Base-by-base conservation (phyloP, 2,797 vertebrate genomes). In the Oryzias sinensis region DNA sequence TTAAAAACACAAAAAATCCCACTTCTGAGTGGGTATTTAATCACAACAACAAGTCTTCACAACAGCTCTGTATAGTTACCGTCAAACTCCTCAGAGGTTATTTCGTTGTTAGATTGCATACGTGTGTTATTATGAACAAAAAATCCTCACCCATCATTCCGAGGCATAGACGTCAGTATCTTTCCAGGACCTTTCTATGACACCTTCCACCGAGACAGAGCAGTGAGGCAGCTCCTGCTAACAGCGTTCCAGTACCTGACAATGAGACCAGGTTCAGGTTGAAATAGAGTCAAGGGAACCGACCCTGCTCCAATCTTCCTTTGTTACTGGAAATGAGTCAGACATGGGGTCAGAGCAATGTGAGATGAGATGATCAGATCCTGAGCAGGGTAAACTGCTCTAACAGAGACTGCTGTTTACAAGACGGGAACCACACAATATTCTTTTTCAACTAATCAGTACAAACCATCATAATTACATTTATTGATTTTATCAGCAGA, bases 161-260 rank as follows among this genome's bases (percentile, higher is more conserved):
- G 78, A 70, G 76, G 87, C 75, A 87, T 14, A 78, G 86, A 72
- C 80, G 83, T 87, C 87, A 89, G 86, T 67, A 85, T 73, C 76
- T 87, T 77, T 86, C 85, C 84, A 86, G 87, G 87, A 89, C 73
- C 78, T 83, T 89, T 77, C 85, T 89, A 88, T 87, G 87, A 88
- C 88, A 88, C 87, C 87, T 89, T 91, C 88, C 81, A 88, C 85
- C 88, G 87, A 90, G 87, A 90, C 88, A 90, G 84, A 88, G 87
- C 84, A 90, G 84, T 89, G 87, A 89, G 88, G 84, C 86, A 88
- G 84, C 87, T 88, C 87, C 85, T 84, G 87, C 89, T 88, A 86
- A 89, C 86, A 88, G 86, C 87, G 88, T 86, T 88, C 85, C 84
- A 89, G 88, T 89, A 90, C 86, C 88, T 90, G 88, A 85, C 87